phyloP scores from a whole-genome alignment of 1,140 invertebrate species.

The Drosophila ironensis region DNA sequence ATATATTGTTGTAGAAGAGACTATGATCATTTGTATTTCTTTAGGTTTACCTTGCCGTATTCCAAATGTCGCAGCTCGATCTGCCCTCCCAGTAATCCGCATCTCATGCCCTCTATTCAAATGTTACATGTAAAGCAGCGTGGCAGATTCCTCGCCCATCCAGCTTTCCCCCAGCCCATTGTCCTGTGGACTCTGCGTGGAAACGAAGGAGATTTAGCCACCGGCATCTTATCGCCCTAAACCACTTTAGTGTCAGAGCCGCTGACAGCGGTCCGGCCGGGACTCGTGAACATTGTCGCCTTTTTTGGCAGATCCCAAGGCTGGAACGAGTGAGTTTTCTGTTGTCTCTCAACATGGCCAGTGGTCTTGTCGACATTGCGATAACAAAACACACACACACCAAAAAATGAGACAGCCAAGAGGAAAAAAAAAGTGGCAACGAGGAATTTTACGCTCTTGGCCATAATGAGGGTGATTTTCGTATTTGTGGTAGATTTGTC shows the following conservation, averaged over 20 bases:
- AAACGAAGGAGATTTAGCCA: constrained; percentile 24
- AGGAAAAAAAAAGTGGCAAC: constrained; percentile 2
- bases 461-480: constrained; percentile 81
- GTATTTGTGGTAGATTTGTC: constrained; percentile 82
- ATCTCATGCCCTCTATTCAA: constrained; percentile 2
- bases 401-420: not conserved
- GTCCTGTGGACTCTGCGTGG: not conserved
- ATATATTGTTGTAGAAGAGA: not conserved
- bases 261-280: constrained; percentile 72
- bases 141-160: constrained; percentile 3
- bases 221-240: constrained; percentile 76
- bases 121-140: constrained; percentile 22
- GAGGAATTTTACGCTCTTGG: constrained; percentile 65
- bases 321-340: constrained; percentile 9
- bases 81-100: not conserved
- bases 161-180: not conserved
- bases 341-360: constrained; percentile 75
- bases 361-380: constrained; percentile 76
- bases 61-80: not conserved
- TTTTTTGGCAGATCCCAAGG: constrained; percentile 39
- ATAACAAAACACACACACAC: constrained; percentile 52
- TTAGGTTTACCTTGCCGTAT: not conserved
- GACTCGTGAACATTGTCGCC: constrained; percentile 72
- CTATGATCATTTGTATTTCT: not conserved
- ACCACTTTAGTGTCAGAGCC: constrained; percentile 79